Base-by-base conservation (phyloP, 2,888 invertebrate genomes). In the Folsomia manolachei region DNA sequence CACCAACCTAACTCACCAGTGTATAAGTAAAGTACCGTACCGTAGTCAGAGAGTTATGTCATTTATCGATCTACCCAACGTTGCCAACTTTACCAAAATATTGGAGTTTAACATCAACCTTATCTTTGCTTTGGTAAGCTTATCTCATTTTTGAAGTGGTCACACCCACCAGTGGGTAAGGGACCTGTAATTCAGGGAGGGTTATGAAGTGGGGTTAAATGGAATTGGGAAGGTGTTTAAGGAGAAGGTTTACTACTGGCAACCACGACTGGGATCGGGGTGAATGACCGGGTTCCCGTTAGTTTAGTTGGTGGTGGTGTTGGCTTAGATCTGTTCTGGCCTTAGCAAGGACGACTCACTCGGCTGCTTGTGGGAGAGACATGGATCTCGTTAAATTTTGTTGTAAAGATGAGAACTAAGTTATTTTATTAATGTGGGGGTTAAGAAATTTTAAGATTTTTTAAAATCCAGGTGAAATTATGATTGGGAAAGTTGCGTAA, bases 281-380 rank as follows among this genome's bases (percentile, higher is more conserved):
- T 78, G 76, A 76, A 76, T 73, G 76, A 76, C 78, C 78, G 74
- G 65, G 64, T 69, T 78, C 75, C 78, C 78, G 78, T 78, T 78
- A 78, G 71, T 71, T 70, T 69, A 61, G 24, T 27, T 26, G 7
- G 64, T 24, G 63, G n/a, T 23, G 26, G 39, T 27, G 24, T 2
- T 63, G 69, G 69, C 75, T 68, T 69, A 63, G 70, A 69, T 69
- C 66, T 75, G 69, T 71, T 56, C 71, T 76, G 76, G 78, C 78
- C 78, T 78, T 76, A 73, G 71, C 76, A 78, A 78, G 78, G 78
- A 71, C 76, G 78, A 74, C 71, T 74, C 75, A n/a, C n/a, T n/a
- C n/a, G n/a, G n/a, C n/a, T n/a, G n/a, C n/a, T n/a, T n/a, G n/a
- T n/a, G n/a, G n/a, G n/a, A n/a, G n/a, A n/a, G n/a, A n/a, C n/a